Conservation (phyloP, 2,113 vertebrate genomes). For the Antigone vipio region DNA sequence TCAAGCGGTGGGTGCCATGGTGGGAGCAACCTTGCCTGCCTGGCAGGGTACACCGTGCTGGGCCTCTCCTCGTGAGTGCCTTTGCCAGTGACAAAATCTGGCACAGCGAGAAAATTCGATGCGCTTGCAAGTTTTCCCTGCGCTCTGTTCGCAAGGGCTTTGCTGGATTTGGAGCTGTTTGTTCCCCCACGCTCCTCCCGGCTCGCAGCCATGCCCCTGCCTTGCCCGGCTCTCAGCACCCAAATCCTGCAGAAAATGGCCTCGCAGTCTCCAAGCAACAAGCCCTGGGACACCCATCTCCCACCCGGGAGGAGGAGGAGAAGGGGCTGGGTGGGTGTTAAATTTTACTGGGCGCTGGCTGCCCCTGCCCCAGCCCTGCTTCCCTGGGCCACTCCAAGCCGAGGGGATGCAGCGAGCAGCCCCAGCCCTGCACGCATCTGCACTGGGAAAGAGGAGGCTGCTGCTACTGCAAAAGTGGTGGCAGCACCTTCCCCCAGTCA, state of each 20-base stretch:
- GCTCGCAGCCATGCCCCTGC: neutral
- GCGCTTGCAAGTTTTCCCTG: slow-evolving; percentile 33
- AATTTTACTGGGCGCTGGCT: neutral
- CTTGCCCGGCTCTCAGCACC: neutral
- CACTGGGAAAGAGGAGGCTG: neutral
- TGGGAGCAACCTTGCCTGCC: neutral
- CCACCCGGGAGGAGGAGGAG: accelerated
- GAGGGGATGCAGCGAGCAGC: neutral
- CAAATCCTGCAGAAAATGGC: neutral
- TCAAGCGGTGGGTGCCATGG: neutral
- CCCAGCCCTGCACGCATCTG: accelerated
- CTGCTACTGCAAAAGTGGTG: neutral
- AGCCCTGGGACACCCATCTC: neutral
- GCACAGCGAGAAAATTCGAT: slow-evolving; percentile 26
- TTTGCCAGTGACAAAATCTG: slow-evolving; percentile 58
- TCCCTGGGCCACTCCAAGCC: accelerated
- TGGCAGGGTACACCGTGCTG: neutral
- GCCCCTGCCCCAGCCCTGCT: neutral
- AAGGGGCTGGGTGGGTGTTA: neutral
- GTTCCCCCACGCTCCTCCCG: neutral
- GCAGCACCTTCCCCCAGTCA: neutral
- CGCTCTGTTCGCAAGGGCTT: neutral
- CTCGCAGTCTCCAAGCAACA: neutral
- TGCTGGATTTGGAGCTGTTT: slow-evolving; percentile 54
- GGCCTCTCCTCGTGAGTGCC: neutral